Base-by-base conservation (phyloP, 1,140 invertebrate genomes). In the Halyomorpha halys region DNA sequence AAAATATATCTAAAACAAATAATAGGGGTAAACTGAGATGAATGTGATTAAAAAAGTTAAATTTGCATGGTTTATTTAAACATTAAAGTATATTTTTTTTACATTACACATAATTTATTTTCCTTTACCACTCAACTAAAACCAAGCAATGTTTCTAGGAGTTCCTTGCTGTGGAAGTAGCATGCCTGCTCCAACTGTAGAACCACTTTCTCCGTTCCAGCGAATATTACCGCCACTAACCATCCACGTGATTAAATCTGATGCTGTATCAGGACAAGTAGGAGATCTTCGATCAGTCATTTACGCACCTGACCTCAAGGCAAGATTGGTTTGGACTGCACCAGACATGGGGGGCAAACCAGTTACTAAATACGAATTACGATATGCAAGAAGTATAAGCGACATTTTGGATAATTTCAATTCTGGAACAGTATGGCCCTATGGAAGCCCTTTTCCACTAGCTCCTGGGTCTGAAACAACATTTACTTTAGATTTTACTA, bases 251-350 rank as follows among this genome's bases (percentile, higher is more conserved):
- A 69, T 71, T 19, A 72, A 77, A 18, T 73, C 73, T 0, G 72
- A 78, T 11, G 74, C 76, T 21, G 70, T 77, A 11, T 67, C 70
- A 2, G 78, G 78, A 0, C 69, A 74, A 61, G 76, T 80, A 34
- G 78, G 77, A 14, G 79, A 81, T 71, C 68, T 81, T 3, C 71
- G 67, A 45, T 72, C 75, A 0, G 72, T 75, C 51, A 65, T 77
- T 3, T 62, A 76, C n/a, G 65, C 72, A 0, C 69, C 71, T 39
- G 75, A 78, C 47, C 66, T 74, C 53, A 76, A 74, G 64, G 76
- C 76, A 2, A 68, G 73, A 53, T 69, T 82, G 0, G 71, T 70
- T 1, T 82, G 80, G 80, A 81, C 79, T 5, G 76, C 80, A 15
- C 80, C 80, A 5, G 81, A 77, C 68, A 79, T 77, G 73, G 77